A percentile compares a stretch with the other conserved stretches of the same genome.
phyloP scores from a whole-genome alignment of 2,888 invertebrate species.

The Pandemis heparana region DNA sequence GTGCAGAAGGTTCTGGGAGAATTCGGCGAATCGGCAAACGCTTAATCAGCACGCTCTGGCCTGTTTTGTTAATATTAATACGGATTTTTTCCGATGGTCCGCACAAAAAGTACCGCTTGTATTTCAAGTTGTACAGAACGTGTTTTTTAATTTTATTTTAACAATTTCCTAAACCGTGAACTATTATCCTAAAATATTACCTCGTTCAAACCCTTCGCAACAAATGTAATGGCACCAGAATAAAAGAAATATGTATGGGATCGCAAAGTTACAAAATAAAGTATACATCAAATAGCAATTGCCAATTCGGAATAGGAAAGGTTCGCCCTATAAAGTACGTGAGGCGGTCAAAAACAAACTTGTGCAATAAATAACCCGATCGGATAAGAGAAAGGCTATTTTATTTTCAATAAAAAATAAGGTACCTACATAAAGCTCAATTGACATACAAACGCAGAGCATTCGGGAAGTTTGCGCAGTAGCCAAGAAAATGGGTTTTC shows the following conservation, averaged over 20 bases:
- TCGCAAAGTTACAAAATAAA: conserved; percentile 77
- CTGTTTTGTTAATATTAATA: conserved; percentile 42
- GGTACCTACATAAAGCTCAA: conserved; percentile 55
- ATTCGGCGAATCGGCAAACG: conserved; percentile 37
- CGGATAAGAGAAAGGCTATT: conserved; percentile 83
- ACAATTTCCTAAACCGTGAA: background rate
- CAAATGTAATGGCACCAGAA: conserved; percentile 42
- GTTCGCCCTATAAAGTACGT: conserved; percentile 84
- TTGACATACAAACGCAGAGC: conserved; percentile 38
- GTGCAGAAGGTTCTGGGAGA: conserved; percentile 28
- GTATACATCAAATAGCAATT: conserved; percentile 83
- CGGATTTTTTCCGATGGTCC: conserved; percentile 16
- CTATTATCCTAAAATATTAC: conserved; percentile 10
- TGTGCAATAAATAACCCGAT: conserved; percentile 83
- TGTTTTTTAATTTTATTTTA: background rate
- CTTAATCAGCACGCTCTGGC: conserved; percentile 39
- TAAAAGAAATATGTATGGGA: conserved; percentile 74
- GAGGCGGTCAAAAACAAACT: conserved; percentile 85
- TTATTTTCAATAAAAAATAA: conserved; percentile 84
- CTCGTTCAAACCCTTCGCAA: conserved; percentile 10
- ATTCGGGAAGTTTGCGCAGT: conserved; percentile 31
- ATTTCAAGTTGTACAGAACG: background rate
- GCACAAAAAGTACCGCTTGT: conserved; percentile 2
- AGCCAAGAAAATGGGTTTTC: conserved; percentile 34
- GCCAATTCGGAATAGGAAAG: conserved; percentile 82